Percentiles rank a stretch among this genome's conserved stretches.
These are phyloP conservation scores for Metalampra italica DNA, from an alignment of 2,888 invertebrate species.

Conservation along the genomic window DNA sequence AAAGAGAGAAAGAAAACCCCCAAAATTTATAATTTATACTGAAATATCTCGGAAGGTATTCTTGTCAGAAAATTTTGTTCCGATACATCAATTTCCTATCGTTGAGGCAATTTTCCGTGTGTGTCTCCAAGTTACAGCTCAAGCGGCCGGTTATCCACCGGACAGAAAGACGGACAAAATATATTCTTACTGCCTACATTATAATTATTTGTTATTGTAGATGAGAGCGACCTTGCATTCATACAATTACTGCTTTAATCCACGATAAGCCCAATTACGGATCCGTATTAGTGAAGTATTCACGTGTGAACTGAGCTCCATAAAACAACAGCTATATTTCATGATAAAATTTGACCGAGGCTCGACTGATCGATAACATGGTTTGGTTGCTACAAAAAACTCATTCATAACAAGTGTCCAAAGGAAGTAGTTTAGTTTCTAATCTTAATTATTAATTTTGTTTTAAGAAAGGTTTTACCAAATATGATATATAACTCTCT, in stretches of 20 bases:
- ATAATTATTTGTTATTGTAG: no score
- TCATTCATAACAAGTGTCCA: not conserved
- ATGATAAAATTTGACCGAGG: constrained; percentile 6
- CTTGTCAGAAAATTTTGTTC: no score
- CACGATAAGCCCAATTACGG: constrained; percentile 10
- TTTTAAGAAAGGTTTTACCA: not conserved
- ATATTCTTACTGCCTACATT: no score
- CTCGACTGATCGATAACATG: not conserved
- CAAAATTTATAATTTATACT: no score
- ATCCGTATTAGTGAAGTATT: constrained; percentile 4
- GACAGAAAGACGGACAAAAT: no score
- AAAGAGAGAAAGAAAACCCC: no score
- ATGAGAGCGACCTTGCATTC: constrained; percentile 4
- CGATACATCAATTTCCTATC: no score
- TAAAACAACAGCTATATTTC: constrained; percentile 9
- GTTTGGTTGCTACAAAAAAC: not conserved
- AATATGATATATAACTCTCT: no score
- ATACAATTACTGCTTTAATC: constrained; percentile 4
- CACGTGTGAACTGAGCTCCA: not conserved
- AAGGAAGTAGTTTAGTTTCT: not conserved
- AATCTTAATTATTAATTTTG: not conserved
- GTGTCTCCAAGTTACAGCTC: no score
- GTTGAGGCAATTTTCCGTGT: no score
- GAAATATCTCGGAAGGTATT: no score
- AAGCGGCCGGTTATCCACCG: not conserved